Base-by-base conservation (phyloP, 2,888 invertebrate genomes). In the Amiota communis region DNA sequence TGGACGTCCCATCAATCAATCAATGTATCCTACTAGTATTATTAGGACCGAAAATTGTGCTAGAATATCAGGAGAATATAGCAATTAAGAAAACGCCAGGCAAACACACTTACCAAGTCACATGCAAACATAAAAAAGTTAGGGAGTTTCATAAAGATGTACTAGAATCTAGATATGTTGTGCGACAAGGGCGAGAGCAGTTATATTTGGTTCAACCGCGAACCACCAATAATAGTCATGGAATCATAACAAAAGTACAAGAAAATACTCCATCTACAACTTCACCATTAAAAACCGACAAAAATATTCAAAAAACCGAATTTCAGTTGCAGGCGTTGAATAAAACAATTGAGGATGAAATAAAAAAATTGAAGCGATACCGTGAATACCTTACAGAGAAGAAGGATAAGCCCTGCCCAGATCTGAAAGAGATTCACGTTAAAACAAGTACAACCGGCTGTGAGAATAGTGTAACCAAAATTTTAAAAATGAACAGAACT, bases 241-340 rank as follows among this genome's bases (percentile, higher is more conserved):
- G 0, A 36, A 36, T 36, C 36, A 36, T 36, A 36, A 36, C 36
- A 36, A 36, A 36, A 36, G 6, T 6, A 36, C 3, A 6, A 36
- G 6, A 36, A 36, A 2, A 36, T 6, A 6, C 6, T 36, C 6
- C 36, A 36, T 6, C 2, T 36, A 0, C 17, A 48, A 47, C 13
- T 23, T 23, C 23, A 23, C 23, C 23, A 2, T 23, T 23, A 65
- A 13, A 6, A 48, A 46, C n/a, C n/a, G n/a, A n/a, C n/a, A n/a
- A n/a, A n/a, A n/a, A n/a, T n/a, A n/a, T n/a, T n/a, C n/a, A n/a
- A n/a, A n/a, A n/a, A n/a, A n/a, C 48, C 46, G 48, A 48, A 13
- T 15, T 46, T 65, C 48, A 65, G 48, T 65, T 65, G 15, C 46
- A 65, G 46, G 48, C 65, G 17, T 48, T 65, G 15, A 65, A 65